Conservation (phyloP, 2,888 invertebrate genomes). For the Steinernema hermaphroditum region DNA sequence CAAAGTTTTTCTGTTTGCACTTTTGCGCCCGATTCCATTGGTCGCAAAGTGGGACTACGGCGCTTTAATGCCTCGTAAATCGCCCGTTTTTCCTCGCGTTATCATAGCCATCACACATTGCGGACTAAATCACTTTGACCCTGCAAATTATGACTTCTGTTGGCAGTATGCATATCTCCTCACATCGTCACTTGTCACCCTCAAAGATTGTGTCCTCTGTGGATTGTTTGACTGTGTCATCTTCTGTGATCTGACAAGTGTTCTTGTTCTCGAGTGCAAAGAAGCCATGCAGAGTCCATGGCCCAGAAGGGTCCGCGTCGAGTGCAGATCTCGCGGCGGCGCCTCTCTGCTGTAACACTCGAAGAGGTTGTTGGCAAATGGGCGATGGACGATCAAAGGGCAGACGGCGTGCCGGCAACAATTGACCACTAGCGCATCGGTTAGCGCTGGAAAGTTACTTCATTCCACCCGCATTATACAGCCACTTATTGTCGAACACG, state of each 20-base stretch:
- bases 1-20: not conserved
- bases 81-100: not conserved
- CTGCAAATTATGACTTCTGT: not conserved
- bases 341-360: conserved; percentile 5
- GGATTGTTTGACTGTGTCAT: not conserved
- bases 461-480: conserved; percentile 10
- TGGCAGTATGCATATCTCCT: too few relatives aligned
- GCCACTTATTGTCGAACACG: not conserved
- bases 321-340: not conserved
- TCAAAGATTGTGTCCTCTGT: not conserved
- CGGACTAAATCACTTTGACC: not conserved
- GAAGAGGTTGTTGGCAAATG: conserved; percentile 16
- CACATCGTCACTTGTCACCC: too few relatives aligned
- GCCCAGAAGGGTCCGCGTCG: not conserved
- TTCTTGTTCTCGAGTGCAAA: not conserved
- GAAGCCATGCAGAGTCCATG: not conserved
- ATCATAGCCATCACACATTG: not conserved
- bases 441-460: conserved; percentile 12
- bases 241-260: not conserved
- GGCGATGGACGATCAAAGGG: conserved; percentile 30
- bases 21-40: not conserved
- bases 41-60: not conserved
- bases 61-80: not conserved
- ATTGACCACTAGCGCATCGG: conserved; percentile 10
- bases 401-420: conserved; percentile 6